A percentile compares a stretch with the other conserved stretches of the same genome.
Conservation (phyloP, 2,113 vertebrate genomes). For the Petromus typicus region DNA sequence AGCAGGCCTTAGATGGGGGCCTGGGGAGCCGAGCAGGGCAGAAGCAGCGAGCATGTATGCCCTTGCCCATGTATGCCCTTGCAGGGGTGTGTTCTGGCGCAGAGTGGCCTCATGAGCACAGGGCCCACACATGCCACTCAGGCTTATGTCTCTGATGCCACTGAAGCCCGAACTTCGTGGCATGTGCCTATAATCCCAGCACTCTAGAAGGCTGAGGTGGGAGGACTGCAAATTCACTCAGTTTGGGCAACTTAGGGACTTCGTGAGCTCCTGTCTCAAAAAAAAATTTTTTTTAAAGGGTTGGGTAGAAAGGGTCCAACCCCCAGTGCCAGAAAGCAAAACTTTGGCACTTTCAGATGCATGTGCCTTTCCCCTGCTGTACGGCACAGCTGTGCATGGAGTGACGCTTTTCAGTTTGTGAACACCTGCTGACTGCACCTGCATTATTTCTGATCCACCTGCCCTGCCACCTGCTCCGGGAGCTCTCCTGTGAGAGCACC, state of each 20-base stretch:
- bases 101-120: not conserved
- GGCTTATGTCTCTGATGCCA: not conserved
- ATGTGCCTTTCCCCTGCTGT: not conserved
- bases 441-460: rapidly evolving
- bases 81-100: too few species aligned
- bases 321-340: not conserved
- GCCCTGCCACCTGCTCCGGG: rapidly evolving
- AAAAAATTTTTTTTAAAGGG: too few species aligned
- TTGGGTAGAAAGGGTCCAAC: not conserved
- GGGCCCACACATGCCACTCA: not conserved
- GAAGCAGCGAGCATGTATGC: not conserved
- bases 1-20: too few species aligned
- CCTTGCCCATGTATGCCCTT: too few species aligned
- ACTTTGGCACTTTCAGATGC: not conserved
- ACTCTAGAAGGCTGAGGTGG: not conserved
- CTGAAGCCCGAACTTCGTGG: not conserved
- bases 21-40: not conserved
- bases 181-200: too few species aligned
- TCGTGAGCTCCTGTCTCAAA: not conserved
- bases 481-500: not conserved
- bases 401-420: not conserved
- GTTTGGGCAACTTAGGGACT: not conserved
- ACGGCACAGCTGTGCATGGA: not conserved
- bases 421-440: not conserved
- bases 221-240: not conserved